phyloP scores from a whole-genome alignment of 2,797 vertebrate genomes.

The Girardinus metallicus region DNA sequence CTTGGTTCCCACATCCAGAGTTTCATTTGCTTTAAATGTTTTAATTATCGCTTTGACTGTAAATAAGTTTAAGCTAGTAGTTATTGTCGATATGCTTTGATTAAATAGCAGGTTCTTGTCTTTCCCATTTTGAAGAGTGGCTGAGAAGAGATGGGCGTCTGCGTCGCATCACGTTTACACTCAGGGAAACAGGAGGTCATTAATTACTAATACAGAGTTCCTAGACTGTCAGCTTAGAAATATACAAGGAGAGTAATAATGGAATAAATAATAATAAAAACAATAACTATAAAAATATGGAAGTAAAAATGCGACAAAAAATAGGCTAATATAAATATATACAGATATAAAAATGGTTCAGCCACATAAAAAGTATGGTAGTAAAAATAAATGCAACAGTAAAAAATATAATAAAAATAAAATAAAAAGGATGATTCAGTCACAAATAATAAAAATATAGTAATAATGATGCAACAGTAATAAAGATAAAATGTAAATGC shows the following conservation, averaged over 20 bases:
- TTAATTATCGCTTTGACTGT: neutral
- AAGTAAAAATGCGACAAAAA: too few relatives aligned
- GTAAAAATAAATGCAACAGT: neutral
- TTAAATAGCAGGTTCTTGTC: neutral
- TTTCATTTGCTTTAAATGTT: neutral
- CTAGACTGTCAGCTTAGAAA: neutral
- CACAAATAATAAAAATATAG: neutral
- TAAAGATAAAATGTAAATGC: neutral
- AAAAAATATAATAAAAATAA: neutral
- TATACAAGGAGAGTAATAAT: neutral
- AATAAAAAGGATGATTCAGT: neutral
- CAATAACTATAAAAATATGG: neutral
- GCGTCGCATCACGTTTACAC: neutral
- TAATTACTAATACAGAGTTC: neutral
- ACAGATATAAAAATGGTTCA: neutral
- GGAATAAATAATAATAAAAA: neutral
- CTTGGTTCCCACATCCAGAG: neutral
- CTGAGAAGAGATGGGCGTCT: neutral
- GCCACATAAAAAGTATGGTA: neutral
- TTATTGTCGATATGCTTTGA: neutral
- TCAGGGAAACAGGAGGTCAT: neutral
- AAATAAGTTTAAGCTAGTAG: neutral
- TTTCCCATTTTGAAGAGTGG: neutral
- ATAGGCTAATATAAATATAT: neutral
- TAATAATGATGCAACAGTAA: neutral